A percentile compares a stretch with the other conserved stretches of the same genome.
Evolutionary conservation across 1,140 invertebrate genomes (phyloP).

Genomic region (Elysia chlorotica): DNA sequence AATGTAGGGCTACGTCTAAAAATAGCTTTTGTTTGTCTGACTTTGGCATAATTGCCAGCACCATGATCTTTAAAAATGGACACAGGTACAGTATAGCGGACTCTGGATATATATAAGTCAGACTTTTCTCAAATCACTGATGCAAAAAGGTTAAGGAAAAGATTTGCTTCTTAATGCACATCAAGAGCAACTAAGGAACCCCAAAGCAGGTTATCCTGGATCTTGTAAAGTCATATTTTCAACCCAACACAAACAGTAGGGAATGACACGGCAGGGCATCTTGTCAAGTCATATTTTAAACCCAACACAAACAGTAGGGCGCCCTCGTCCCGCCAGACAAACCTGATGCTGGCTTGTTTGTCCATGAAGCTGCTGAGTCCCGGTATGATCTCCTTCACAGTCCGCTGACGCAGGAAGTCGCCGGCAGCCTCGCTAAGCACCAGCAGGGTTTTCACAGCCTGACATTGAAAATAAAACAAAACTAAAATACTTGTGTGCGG

Average conservation of each 20-base stretch:
- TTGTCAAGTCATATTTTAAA: too few species aligned
- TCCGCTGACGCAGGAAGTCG: slow-evolving; percentile 17
- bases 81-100: too few species aligned
- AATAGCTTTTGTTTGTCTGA: too few species aligned
- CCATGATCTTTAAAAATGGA: too few species aligned
- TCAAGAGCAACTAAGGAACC: background rate
- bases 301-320: too few species aligned
- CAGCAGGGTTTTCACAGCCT: slow-evolving; percentile 12
- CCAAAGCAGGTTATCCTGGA: too few species aligned
- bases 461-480: background rate
- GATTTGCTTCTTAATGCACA: background rate
- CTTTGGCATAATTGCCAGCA: too few species aligned
- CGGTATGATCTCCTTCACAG: slow-evolving; percentile 17
- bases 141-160: background rate
- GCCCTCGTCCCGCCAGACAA: background rate
- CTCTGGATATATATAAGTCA: too few species aligned
- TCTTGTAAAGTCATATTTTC: background rate
- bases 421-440: slow-evolving; percentile 1
- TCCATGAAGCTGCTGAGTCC: slow-evolving; percentile 4
- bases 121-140: too few species aligned
- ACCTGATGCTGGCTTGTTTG: slow-evolving; percentile 22
- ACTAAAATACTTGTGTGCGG: too few species aligned
- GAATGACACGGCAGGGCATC: background rate
- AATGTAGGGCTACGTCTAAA: too few species aligned
- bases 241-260: background rate